Conservation (phyloP, 2,888 invertebrate genomes). For the Villa cingulata region DNA sequence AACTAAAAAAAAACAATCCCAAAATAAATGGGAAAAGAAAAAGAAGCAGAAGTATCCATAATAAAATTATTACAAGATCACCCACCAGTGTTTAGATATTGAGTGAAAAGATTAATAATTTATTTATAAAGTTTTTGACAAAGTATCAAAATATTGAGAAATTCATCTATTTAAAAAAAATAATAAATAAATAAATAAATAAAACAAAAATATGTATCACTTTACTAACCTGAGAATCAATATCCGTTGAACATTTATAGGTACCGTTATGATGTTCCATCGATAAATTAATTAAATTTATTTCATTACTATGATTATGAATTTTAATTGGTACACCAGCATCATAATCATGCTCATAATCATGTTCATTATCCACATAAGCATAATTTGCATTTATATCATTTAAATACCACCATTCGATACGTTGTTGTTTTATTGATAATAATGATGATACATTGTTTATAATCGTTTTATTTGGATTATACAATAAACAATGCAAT, state of each 20-base stretch:
- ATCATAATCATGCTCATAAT: no score
- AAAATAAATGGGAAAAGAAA: no score
- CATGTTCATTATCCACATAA: no score
- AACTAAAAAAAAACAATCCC: no score
- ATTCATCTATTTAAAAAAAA: no score
- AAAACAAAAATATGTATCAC: not conserved
- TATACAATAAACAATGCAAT: slow-evolving; percentile 24
- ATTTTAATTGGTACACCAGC: slow-evolving; percentile 21
- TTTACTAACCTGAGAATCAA: slow-evolving; percentile 21
- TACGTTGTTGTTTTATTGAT: slow-evolving; percentile 13
- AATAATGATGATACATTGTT: slow-evolving; percentile 8
- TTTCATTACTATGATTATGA: slow-evolving; percentile 26
- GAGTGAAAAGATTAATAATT: no score
- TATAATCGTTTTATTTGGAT: slow-evolving; percentile 17
- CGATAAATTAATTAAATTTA: slow-evolving; percentile 24
- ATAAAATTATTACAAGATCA: no score
- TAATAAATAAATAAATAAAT: not conserved
- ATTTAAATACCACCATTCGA: slow-evolving; percentile 31
- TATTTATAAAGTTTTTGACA: no score
- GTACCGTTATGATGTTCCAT: slow-evolving; percentile 26
- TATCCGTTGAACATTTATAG: slow-evolving; percentile 28
- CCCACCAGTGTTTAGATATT: no score
- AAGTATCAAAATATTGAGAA: no score
- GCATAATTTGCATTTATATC: slow-evolving; percentile 11
- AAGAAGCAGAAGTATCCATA: no score